Conservation (phyloP, 2,888 invertebrate species). For the Tanytarsus gracilentus region DNA sequence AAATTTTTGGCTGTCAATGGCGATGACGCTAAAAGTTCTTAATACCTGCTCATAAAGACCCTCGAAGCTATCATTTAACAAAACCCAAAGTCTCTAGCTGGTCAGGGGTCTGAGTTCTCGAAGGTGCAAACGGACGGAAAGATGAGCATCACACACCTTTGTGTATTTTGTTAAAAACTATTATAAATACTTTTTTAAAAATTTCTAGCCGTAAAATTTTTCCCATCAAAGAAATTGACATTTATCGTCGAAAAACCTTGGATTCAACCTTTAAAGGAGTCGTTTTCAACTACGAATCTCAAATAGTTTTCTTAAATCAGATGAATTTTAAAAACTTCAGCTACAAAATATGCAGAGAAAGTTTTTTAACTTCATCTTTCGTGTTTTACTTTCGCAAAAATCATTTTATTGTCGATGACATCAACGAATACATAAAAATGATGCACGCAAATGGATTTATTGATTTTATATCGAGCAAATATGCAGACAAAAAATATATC, state of each 20-base stretch:
- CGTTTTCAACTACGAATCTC: slow-evolving; percentile 6
- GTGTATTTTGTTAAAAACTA: too few relatives aligned
- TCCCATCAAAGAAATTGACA: background rate
- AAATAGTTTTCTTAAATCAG: background rate
- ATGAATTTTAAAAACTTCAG: slow-evolving; percentile 8
- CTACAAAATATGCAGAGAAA: slow-evolving; percentile 3
- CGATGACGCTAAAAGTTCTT: too few relatives aligned
- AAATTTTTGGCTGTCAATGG: background rate
- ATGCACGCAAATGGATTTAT: background rate
- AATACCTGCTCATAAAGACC: too few relatives aligned
- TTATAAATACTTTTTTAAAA: too few relatives aligned
- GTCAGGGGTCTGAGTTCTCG: too few relatives aligned
- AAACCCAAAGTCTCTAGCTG: too few relatives aligned
- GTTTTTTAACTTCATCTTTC: background rate
- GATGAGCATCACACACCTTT: too few relatives aligned
- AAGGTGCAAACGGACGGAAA: too few relatives aligned
- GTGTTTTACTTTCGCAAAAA: slow-evolving; percentile 17
- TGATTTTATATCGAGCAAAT: background rate
- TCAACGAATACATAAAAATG: slow-evolving; percentile 1
- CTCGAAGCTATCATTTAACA: too few relatives aligned
- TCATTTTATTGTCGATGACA: slow-evolving; percentile 7
- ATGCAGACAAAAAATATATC: background rate
- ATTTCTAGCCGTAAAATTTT: background rate
- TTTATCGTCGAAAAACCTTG: background rate
- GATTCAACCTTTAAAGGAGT: background rate